Evolutionary conservation across 2,888 invertebrate species (phyloP).

Genomic region (Entomobrya proxima): DNA sequence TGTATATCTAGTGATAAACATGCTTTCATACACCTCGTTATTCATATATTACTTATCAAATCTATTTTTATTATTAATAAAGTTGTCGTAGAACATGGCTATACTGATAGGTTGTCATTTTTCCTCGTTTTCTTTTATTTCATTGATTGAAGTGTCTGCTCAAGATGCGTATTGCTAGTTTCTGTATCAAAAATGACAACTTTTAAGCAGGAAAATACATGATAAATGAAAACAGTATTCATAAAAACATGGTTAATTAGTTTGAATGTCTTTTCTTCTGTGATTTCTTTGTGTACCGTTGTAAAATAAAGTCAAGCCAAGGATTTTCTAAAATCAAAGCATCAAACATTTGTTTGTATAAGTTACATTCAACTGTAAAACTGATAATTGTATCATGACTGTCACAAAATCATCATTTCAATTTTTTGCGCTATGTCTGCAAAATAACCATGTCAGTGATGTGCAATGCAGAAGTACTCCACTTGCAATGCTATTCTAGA

Average conservation of each 20-base stretch:
- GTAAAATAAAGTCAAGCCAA: no score
- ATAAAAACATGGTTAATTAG: slow-evolving; percentile 12
- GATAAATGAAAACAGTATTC: slow-evolving; percentile 10
- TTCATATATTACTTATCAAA: background rate
- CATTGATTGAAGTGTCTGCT: slow-evolving; percentile 26
- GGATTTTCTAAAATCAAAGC: no score
- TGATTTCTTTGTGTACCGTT: background rate
- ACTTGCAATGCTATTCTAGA: no score
- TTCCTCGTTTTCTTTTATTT: slow-evolving; percentile 11
- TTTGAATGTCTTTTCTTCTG: slow-evolving; percentile 5
- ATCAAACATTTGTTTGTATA: no score
- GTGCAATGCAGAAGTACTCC: no score
- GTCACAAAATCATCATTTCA: no score
- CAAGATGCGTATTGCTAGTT: background rate
- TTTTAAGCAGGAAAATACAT: background rate
- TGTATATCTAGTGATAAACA: background rate
- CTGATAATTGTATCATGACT: no score
- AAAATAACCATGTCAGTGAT: no score
- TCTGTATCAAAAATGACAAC: background rate
- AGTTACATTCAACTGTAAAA: no score
- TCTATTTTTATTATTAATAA: slow-evolving; percentile 10
- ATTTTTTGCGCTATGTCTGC: no score
- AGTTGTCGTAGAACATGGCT: background rate
- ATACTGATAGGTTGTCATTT: no score
- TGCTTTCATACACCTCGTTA: background rate